Conservation (phyloP, 2,113 vertebrate genomes). For the Brienomyrus longianalis region DNA sequence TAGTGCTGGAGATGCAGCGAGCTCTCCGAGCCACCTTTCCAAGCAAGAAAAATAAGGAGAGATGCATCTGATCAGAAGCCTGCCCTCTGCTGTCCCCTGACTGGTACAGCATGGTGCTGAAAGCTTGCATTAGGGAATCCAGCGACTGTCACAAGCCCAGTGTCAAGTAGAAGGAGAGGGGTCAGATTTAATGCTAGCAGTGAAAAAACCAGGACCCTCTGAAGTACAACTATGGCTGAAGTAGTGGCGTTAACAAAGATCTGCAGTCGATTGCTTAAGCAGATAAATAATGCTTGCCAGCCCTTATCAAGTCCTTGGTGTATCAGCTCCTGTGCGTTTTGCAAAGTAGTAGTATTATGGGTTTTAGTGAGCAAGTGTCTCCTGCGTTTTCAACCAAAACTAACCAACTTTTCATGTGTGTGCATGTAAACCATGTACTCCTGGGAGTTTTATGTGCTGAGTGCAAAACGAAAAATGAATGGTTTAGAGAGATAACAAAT, state of each 20-base stretch:
- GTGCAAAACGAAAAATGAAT: background rate
- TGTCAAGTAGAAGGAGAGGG: background rate
- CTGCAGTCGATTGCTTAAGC: background rate
- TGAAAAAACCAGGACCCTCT: background rate
- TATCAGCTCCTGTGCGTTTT: background rate
- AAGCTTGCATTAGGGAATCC: background rate
- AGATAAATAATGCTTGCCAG: background rate
- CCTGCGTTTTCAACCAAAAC: background rate
- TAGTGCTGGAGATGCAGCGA: conserved; percentile 14
- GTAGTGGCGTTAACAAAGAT: background rate
- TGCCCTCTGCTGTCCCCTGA: background rate
- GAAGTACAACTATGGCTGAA: background rate
- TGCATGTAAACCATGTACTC: conserved; percentile 32
- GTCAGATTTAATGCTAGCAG: background rate
- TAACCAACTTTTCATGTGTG: background rate
- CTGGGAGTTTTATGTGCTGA: background rate
- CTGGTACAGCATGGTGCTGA: background rate
- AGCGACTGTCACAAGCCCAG: background rate
- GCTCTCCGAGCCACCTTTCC: background rate
- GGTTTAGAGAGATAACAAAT: background rate
- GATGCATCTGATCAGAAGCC: background rate
- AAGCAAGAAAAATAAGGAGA: conserved; percentile 5
- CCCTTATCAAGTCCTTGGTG: background rate
- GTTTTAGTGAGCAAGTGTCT: background rate
- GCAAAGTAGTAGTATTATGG: background rate